Evolutionary conservation across 2,888 invertebrate species (phyloP), one percentile per base, ranked within the genome.

Genomic region (Chrysolina americana): DNA sequence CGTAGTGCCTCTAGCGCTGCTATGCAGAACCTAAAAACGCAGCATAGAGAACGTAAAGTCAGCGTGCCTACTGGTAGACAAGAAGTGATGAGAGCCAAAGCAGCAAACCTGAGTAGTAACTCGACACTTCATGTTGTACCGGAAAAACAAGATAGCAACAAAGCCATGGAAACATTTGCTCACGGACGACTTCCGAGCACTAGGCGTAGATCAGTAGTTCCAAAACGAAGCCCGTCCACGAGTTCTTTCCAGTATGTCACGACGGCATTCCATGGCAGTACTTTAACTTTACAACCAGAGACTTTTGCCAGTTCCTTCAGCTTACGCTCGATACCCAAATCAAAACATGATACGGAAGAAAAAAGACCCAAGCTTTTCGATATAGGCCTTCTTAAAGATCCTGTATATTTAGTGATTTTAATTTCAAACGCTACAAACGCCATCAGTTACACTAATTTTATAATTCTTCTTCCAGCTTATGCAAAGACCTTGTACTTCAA

Each of bases 361-460:
- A 89, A 90, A 76, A 89, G 89, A 0, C 91, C 89, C 70, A 94
- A 93, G 85, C 94, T 95, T 82, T 94, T 96, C 82, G 95, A 96
- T 83, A 83, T 94, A 0, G 90, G 92, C 23, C 87, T 96, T 0
- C 86, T 96, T 0, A 93, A 90, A 85, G 95, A 96, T 85, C 95
- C 95, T 0, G 90, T 95, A 65, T 96, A 95, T 83, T 89, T 96
- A 71, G 93, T 96, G 0, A 95, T 96, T 74, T 86, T 96, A 21
- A 93, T 96, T 83, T 96, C 95, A 0, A 96, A 95, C 83, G 95
- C 94, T 62, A 95, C 96, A 0, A 95, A 94, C 77, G 96, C 96
- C 0, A 94, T 96, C 66, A 94, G 95, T 75, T 96, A 95, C 82
- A 96, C 96, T 0, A 96, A 96, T 84, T 95, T 96, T 80, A 93